Percentiles rank a stretch among this genome's conserved stretches.
Evolutionary conservation across 2,797 vertebrate species (phyloP).

Genomic region (Brachyrhaphis roseni): DNA sequence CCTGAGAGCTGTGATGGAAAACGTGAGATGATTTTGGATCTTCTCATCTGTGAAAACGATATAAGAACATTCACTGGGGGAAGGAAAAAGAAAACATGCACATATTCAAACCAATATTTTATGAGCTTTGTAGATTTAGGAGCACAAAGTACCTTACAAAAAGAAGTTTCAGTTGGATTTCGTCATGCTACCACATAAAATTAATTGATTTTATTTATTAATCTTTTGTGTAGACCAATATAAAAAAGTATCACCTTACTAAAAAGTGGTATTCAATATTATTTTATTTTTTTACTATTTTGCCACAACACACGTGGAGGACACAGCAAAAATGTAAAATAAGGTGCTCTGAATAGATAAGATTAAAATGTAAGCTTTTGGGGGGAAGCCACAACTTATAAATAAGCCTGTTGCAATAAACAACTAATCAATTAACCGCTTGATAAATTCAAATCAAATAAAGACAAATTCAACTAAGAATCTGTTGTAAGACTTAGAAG

Average conservation of each 20-base stretch:
- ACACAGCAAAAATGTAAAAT: neutral
- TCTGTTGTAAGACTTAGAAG: neutral
- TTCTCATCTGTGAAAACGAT: slow-evolving; percentile 52
- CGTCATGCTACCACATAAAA: neutral
- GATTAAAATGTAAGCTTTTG: neutral
- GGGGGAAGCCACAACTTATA: too few species aligned
- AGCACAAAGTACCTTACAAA: neutral
- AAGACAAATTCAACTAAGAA: neutral
- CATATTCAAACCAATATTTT: slow-evolving; percentile 14
- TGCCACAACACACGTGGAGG: neutral
- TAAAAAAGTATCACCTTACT: neutral
- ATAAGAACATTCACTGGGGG: slow-evolving; percentile 14
- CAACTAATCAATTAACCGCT: too few species aligned
- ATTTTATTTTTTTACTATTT: too few species aligned
- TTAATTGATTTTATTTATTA: neutral
- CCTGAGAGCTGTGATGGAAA: slow-evolving; percentile 38
- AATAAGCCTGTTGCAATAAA: too few species aligned
- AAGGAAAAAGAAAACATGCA: slow-evolving; percentile 24
- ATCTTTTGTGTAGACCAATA: neutral
- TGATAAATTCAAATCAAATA: too few species aligned
- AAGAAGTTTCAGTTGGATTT: neutral
- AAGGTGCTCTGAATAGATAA: neutral
- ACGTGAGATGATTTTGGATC: slow-evolving; percentile 35
- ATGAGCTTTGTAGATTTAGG: slow-evolving; percentile 26
- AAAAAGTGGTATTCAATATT: neutral